Conservation (phyloP, 1,140 invertebrate species). For the Euura saliciscinereae region DNA sequence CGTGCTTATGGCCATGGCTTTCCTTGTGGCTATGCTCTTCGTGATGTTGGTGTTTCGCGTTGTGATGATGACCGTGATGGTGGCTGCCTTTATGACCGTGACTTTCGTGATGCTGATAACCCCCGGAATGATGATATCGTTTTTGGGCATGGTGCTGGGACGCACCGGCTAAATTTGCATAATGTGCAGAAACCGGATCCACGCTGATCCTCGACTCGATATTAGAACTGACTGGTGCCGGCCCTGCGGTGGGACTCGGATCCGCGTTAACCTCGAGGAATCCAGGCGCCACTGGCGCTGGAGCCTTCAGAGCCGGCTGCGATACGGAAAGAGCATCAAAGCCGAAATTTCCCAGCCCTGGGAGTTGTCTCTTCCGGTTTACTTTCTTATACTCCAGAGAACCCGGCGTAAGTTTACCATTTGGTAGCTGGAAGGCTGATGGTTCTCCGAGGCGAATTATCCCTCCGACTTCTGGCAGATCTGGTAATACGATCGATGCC, state of each 20-base stretch:
- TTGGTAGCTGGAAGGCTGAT: background rate
- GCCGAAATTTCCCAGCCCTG: background rate
- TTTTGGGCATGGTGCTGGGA: constrained; percentile 27
- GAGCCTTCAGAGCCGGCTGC: background rate
- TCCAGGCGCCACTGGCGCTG: no score
- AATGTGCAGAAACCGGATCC: background rate
- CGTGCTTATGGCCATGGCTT: constrained; percentile 24
- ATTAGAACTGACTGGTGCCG: background rate
- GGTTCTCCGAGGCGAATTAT: background rate
- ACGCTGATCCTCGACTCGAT: background rate
- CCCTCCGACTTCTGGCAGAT: background rate
- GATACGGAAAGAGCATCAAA: background rate
- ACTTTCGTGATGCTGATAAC: constrained; percentile 23
- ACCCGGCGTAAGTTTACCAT: background rate
- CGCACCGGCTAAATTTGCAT: background rate
- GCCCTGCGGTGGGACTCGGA: background rate
- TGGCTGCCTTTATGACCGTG: constrained; percentile 22
- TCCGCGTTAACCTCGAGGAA: no score
- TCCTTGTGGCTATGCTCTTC: constrained; percentile 33
- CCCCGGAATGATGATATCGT: constrained; percentile 20
- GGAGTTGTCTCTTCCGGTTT: background rate
- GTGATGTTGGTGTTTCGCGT: constrained; percentile 28
- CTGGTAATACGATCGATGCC: background rate
- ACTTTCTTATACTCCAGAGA: background rate
- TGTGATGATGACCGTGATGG: constrained; percentile 22